A percentile compares a stretch with the other conserved stretches of the same genome.
Evolutionary conservation across 2,888 invertebrate genomes (phyloP).

Genomic region (Odontocolon sp.): DNA sequence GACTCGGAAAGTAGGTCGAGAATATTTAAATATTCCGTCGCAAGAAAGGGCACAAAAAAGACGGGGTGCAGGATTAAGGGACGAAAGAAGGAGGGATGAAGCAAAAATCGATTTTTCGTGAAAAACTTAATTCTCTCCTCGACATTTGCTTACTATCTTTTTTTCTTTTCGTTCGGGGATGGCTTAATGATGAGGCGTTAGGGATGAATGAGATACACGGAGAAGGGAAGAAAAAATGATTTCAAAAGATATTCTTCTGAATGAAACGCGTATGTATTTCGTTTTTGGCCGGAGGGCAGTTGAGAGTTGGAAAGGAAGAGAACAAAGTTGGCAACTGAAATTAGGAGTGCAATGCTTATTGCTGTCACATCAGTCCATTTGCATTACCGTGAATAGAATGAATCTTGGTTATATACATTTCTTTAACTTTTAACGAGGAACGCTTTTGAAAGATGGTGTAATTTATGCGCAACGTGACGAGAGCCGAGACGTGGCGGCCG

Average conservation of each 20-base stretch:
- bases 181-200: no score
- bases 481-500: not conserved
- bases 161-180: no score
- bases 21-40: constrained; percentile 38
- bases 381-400: not conserved
- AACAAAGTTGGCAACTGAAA: no score
- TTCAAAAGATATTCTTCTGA: no score
- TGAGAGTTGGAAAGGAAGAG: no score
- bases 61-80: no score
- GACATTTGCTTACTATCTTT: not conserved
- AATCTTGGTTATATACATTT: constrained; percentile 18
- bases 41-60: not conserved
- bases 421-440: constrained; percentile 51
- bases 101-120: not conserved
- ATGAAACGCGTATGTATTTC: no score
- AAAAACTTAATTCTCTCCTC: not conserved
- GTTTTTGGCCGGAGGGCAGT: no score
- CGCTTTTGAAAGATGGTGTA: constrained; percentile 47
- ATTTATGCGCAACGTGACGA: constrained; percentile 47
- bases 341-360: no score
- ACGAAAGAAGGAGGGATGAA: not conserved
- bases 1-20: constrained; percentile 34
- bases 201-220: not conserved
- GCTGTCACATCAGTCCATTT: not conserved
- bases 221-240: not conserved